phyloP scores from a whole-genome alignment of 2,113 vertebrate genomes.

The Neotragus moschatus region DNA sequence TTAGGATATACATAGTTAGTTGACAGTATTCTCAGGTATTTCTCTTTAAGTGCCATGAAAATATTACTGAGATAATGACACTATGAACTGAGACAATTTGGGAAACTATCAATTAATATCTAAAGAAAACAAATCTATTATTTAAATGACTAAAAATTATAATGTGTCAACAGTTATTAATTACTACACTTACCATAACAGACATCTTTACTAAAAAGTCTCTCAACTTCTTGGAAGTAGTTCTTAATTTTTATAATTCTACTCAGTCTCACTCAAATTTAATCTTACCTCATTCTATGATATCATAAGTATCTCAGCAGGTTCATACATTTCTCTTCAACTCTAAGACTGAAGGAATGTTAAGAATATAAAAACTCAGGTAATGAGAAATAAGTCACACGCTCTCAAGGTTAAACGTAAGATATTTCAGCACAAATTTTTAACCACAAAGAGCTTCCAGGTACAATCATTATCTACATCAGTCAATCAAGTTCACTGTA shows the following conservation, averaged over 20 bases:
- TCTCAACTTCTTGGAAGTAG: not conserved
- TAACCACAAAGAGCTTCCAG: not conserved
- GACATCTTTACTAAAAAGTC: not conserved
- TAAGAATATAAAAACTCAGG: not conserved
- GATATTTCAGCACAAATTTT: not conserved
- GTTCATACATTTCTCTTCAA: not conserved
- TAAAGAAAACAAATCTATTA: not conserved
- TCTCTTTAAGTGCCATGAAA: conserved; percentile 6
- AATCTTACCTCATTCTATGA: not conserved
- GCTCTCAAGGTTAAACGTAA: not conserved
- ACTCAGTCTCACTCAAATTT: not conserved
- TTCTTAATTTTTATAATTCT: conserved; percentile 15
- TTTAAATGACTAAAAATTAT: conserved; percentile 32
- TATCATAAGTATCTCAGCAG: not conserved
- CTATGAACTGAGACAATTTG: not conserved
- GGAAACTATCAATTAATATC: conserved; percentile 22
- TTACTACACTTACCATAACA: conserved; percentile 1
- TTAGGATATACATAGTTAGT: conserved; percentile 6
- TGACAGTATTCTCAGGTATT: not conserved
- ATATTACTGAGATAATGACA: not conserved
- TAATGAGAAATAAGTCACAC: conserved; percentile 8
- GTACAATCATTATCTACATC: not conserved
- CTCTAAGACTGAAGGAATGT: not conserved
- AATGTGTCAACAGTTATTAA: not conserved
- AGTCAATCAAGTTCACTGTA: not conserved